These are phyloP conservation scores for Drosophila chauvacae DNA, from an alignment of 1,140 invertebrate species.

Conservation along the genomic window DNA sequence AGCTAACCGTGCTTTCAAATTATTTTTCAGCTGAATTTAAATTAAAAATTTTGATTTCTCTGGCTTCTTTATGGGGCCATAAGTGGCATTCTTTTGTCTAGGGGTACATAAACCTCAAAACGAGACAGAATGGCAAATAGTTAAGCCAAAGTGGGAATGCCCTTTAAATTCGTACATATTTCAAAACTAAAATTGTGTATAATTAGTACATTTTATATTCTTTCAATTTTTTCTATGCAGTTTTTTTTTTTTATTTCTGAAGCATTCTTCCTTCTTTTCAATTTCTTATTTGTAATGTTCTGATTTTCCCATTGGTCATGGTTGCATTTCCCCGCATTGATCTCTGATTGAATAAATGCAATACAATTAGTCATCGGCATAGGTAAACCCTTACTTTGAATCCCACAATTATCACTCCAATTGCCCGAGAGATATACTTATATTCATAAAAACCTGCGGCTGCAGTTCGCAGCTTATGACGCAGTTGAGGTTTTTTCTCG, in stretches of 20 bases:
- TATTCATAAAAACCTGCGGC: conserved; percentile 6
- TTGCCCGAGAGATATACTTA: not conserved
- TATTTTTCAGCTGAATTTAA: conserved; percentile 4
- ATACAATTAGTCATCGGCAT: not conserved
- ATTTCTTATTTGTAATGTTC: not conserved
- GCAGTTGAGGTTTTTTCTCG: conserved; percentile 29
- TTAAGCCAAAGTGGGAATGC: not conserved
- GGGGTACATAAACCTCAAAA: not conserved
- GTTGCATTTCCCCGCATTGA: conserved; percentile 2
- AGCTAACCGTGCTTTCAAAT: conserved; percentile 3
- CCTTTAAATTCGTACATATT: not conserved
- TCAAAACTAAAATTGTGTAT: not conserved
- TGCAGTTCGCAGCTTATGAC: conserved; percentile 19
- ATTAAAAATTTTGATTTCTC: conserved; percentile 9
- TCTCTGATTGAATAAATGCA: not conserved
- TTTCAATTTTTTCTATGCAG: no score
- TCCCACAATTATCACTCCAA: conserved; percentile 12
- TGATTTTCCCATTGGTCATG: conserved; percentile 24
- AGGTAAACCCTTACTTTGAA: not conserved
- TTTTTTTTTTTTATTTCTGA: not conserved
- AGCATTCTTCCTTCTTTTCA: not conserved
- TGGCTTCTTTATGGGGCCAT: conserved; percentile 34
- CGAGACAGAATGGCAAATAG: not conserved
- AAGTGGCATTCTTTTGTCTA: conserved; percentile 4
- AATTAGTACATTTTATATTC: not conserved